A percentile compares a stretch with the other conserved stretches of the same genome.
These are phyloP conservation scores for Melanotus villosus DNA, from an alignment of 2,888 invertebrate species.

Conservation along the genomic window DNA sequence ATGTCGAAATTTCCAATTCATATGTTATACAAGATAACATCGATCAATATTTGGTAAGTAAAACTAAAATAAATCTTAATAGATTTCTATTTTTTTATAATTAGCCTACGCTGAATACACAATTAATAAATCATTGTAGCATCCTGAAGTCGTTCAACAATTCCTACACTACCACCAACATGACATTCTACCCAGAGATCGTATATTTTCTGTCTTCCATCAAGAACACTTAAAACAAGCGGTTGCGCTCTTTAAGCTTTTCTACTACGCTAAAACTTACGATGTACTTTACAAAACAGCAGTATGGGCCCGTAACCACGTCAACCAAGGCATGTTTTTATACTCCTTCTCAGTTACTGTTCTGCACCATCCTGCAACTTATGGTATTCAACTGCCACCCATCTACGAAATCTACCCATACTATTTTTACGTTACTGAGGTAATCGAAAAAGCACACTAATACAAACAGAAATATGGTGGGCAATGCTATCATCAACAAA, in stretches of 20 bases:
- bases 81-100: no score
- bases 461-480: no score
- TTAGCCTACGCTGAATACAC: no score
- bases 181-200: slow-evolving; percentile 73
- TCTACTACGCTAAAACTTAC: slow-evolving; percentile 80
- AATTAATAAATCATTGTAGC: no score
- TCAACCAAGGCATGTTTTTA: slow-evolving; percentile 80
- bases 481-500: no score
- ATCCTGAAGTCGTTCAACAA: slow-evolving; percentile 72
- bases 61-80: no score
- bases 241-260: slow-evolving; percentile 75
- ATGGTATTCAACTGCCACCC: slow-evolving; percentile 78
- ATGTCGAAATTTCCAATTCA: slow-evolving; percentile 71
- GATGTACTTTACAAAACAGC: slow-evolving; percentile 79
- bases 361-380: slow-evolving; percentile 75
- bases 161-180: slow-evolving; percentile 72
- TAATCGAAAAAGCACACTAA: no score
- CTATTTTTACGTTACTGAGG: slow-evolving; percentile 70
- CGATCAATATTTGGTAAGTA: slow-evolving; percentile 65
- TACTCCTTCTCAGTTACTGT: slow-evolving; percentile 76
- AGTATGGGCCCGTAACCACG: slow-evolving; percentile 76
- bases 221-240: slow-evolving; percentile 76
- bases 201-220: slow-evolving; percentile 76
- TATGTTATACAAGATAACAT: slow-evolving; percentile 67
- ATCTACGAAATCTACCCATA: slow-evolving; percentile 82